phyloP scores from a whole-genome alignment of 2,888 invertebrate species.

The Cremastobaeus sp. region DNA sequence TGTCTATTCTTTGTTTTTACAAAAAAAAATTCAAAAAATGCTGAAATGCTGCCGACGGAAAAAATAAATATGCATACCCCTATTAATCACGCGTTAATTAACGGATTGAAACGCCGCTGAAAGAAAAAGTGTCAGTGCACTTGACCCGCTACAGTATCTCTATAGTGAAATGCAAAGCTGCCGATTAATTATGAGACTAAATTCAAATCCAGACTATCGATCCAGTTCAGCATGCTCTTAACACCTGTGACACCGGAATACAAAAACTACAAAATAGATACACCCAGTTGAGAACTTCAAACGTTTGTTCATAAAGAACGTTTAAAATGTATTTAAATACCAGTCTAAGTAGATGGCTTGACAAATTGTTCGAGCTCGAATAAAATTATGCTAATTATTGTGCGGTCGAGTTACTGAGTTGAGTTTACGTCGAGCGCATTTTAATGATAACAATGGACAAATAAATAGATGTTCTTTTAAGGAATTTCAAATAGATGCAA shows the following conservation, averaged over 20 bases:
- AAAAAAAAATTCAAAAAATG: conserved; percentile 1
- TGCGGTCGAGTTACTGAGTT: not conserved
- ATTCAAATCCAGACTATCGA: conserved; percentile 49
- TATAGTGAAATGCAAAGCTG: conserved; percentile 28
- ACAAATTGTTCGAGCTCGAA: conserved; percentile 22
- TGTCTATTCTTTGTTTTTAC: no score
- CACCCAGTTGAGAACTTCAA: conserved; percentile 8
- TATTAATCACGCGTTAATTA: conserved; percentile 14
- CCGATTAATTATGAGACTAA: conserved; percentile 47
- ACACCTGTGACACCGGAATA: conserved; percentile 39
- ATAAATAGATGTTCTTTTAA: conserved; percentile 11
- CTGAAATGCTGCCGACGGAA: no score
- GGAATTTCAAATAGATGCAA: conserved; percentile 15
- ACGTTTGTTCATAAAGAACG: conserved; percentile 8
- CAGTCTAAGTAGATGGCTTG: conserved; percentile 9
- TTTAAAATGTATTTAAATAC: conserved; percentile 25
- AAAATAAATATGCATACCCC: no score
- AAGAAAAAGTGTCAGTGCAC: conserved; percentile 24
- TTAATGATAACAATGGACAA: conserved; percentile 25
- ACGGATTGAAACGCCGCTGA: not conserved
- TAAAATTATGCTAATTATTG: conserved; percentile 42
- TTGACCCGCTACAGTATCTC: conserved; percentile 31
- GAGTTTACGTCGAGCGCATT: conserved; percentile 17
- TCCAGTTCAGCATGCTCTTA: conserved; percentile 38
- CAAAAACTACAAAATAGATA: conserved; percentile 9